Evolutionary conservation across 2,888 invertebrate species (phyloP), one percentile per base, ranked within the genome.

Genomic region (Pseudoips prasinana): DNA sequence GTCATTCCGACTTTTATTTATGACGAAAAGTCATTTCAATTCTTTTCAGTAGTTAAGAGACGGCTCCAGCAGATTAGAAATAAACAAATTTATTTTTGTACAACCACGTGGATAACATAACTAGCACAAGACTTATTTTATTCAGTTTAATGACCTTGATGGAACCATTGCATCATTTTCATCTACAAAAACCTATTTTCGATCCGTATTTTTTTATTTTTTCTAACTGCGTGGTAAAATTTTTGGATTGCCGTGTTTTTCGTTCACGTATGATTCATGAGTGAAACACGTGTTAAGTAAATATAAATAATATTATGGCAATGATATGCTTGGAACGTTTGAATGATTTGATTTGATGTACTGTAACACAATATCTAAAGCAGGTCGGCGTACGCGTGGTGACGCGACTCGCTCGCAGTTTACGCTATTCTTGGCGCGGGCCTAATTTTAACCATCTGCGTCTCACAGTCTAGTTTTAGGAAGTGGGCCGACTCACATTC

Each of bases 391-490:
- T 67, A 60, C 57, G 64, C 66, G 64, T 72, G 70, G 74, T 73
- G 73, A 73, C 76, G 79, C 71, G 74, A 71, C 77, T 66, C 71
- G 78, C 69, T 58, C 73, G 67, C 73, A 73, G 81, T 85, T 85
- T 78, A 81, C 78, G 77, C 86, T 87, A 86, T 87, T 88, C 79
- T 82, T 63, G 85, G 85, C 76, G 73, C 71, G 71, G 57, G 64
- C 75, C 88, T 88, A 87, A 88, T 88, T 88, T 87, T 87, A 88
- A 84, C 88, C 87, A 87, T 86, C 72, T 85, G 83, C 84, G 87
- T 86, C 82, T 84, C 84, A 67, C 79, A 77, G 80, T 76, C 80
- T 82, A 78, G 85, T 77, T 83, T 84, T 85, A 85, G 86, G 86
- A 88, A 85, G 85, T 86, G 81, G 81, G 85, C 81, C 85, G 83